phyloP scores from a whole-genome alignment of 2,888 invertebrate genomes.

The Leucophora obtusa region DNA sequence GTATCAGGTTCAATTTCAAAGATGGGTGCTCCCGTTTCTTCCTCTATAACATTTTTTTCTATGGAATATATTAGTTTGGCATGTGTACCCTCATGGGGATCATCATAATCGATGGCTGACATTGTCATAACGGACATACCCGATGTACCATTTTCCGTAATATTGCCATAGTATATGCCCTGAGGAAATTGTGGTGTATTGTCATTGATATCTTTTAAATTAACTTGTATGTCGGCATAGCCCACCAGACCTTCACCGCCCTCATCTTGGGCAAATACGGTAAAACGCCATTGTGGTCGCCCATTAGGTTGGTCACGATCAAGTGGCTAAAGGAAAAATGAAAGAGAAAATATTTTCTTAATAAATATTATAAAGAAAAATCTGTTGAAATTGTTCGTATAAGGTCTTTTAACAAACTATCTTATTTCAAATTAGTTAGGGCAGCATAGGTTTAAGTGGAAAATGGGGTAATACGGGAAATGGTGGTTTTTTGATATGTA shows the following conservation, averaged over 20 bases:
- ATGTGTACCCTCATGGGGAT: constrained; percentile 96
- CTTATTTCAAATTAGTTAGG: too few species aligned
- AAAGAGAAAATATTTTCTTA: not conserved
- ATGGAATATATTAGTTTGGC: constrained; percentile 96
- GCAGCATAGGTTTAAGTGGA: too few species aligned
- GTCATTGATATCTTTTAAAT: constrained; percentile 97
- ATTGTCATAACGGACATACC: constrained; percentile 99
- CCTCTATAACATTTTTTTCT: constrained; percentile 97
- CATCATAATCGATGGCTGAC: constrained; percentile 97
- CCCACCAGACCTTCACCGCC: constrained; percentile 96
- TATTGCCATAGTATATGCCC: constrained; percentile 94
- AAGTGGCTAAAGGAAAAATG: constrained; percentile 86
- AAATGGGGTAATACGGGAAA: too few species aligned
- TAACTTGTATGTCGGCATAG: constrained; percentile 97
- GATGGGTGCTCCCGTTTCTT: constrained; percentile 96
- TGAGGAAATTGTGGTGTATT: constrained; percentile 97
- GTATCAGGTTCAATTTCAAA: constrained; percentile 97
- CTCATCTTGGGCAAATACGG: constrained; percentile 96
- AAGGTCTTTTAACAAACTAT: not conserved
- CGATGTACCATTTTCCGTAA: constrained; percentile 97
- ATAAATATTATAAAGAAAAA: too few species aligned
- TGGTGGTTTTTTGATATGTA: too few species aligned
- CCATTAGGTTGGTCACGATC: constrained; percentile 98
- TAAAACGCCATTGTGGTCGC: constrained; percentile 95
- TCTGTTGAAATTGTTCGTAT: too few species aligned